Conservation (phyloP, 2,113 vertebrate species). For the Oryzias javanicus region DNA sequence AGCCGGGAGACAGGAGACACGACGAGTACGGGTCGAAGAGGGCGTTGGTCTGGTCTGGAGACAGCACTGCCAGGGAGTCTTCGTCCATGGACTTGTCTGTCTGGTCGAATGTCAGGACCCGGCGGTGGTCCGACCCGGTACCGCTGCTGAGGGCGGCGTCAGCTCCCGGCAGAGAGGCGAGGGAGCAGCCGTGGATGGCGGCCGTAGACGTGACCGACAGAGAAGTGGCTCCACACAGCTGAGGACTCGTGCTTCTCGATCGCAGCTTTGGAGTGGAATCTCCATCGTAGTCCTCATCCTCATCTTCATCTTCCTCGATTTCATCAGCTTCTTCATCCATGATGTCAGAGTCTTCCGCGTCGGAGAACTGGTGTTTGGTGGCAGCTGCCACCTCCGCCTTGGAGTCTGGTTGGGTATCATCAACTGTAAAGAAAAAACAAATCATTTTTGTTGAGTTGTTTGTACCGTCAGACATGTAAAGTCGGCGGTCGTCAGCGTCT, state of each 20-base stretch:
- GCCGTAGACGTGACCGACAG: slow-evolving; percentile 82
- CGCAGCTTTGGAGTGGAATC: slow-evolving; percentile 91
- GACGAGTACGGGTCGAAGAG: slow-evolving; percentile 87
- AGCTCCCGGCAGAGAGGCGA: slow-evolving; percentile 79
- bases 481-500: slow-evolving; percentile 19
- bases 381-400: slow-evolving; percentile 78
- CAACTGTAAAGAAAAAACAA: slow-evolving; percentile 57
- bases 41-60: slow-evolving; percentile 84
- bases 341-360: slow-evolving; percentile 91
- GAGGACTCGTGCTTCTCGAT: slow-evolving; percentile 94
- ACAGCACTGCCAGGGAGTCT: slow-evolving; percentile 79
- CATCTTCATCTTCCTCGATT: slow-evolving; percentile 91
- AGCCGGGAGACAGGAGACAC: slow-evolving; percentile 85
- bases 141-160: slow-evolving; percentile 79
- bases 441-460: neutral
- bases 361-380: slow-evolving; percentile 95
- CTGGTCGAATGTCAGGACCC: slow-evolving; percentile 53
- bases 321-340: slow-evolving; percentile 90
- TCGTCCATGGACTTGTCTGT: slow-evolving; percentile 87
- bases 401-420: slow-evolving; percentile 83
- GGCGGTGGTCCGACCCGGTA: slow-evolving; percentile 75
- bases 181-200: slow-evolving; percentile 72
- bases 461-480: neutral
- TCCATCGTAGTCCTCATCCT: slow-evolving; percentile 93
- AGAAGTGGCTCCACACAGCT: slow-evolving; percentile 83